Conservation (phyloP, 1,140 invertebrate species). For the Magallana gigas region DNA sequence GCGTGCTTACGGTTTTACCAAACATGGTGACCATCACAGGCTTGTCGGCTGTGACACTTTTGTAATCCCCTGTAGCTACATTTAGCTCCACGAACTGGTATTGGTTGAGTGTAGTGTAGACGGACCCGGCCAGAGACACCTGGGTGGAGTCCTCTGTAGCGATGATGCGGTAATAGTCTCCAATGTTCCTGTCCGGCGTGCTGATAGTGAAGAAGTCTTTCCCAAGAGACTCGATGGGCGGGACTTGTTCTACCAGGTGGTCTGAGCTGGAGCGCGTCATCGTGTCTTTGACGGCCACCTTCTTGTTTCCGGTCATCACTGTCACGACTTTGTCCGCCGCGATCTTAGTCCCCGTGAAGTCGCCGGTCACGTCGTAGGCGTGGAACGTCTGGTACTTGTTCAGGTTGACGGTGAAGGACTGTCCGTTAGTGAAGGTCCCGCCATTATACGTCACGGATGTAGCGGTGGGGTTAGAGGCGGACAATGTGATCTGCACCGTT, state of each 20-base stretch:
- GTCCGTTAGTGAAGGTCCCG: constrained; percentile 55
- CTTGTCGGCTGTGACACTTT: constrained; percentile 50
- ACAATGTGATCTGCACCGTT: constrained; percentile 51
- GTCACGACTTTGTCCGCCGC: constrained; percentile 61
- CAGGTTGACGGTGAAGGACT: constrained; percentile 50
- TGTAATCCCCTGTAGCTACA: constrained; percentile 48
- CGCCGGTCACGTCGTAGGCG: constrained; percentile 46
- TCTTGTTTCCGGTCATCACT: constrained; percentile 67
- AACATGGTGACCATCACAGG: constrained; percentile 59
- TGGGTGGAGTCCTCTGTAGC: constrained; percentile 40
- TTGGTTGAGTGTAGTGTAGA: constrained; percentile 26
- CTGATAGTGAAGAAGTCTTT: constrained; percentile 61
- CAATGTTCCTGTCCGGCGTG: constrained; percentile 50
- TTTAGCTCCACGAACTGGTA: constrained; percentile 43
- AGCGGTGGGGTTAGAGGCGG: constrained; percentile 24
- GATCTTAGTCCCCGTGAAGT: constrained; percentile 69
- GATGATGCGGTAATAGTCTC: constrained; percentile 52
- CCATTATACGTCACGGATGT: constrained; percentile 49
- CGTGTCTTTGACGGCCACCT: constrained; percentile 36
- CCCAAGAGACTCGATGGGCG: constrained; percentile 62
- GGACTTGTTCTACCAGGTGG: constrained; percentile 67
- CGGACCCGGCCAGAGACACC: constrained; percentile 3
- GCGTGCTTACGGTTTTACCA: constrained; percentile 54
- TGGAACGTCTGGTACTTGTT: constrained; percentile 62
- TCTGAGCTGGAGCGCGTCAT: constrained; percentile 51